phyloP scores from a whole-genome alignment of 1,140 invertebrate genomes.

The Papilio glaucus region DNA sequence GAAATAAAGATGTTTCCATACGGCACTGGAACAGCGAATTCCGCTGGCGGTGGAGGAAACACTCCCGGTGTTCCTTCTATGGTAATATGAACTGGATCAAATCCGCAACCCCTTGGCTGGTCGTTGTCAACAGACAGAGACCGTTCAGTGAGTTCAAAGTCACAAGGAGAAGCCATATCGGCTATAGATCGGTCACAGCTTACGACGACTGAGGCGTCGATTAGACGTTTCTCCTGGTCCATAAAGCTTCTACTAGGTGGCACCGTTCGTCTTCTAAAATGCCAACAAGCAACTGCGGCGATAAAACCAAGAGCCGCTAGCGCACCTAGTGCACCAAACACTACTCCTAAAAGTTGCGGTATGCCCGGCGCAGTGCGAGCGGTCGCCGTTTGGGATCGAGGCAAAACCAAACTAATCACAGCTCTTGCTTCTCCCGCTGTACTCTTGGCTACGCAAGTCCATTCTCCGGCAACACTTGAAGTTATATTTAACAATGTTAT shows the following conservation, averaged over 20 bases:
- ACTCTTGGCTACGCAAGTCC: slow-evolving; percentile 79
- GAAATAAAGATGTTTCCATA: slow-evolving; percentile 83
- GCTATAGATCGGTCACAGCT: slow-evolving; percentile 86
- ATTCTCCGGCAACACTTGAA: slow-evolving; percentile 78
- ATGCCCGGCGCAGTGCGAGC: slow-evolving; percentile 76
- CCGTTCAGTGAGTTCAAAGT: slow-evolving; percentile 84
- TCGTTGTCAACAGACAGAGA: slow-evolving; percentile 71
- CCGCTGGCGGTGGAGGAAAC: slow-evolving; percentile 79
- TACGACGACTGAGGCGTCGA: slow-evolving; percentile 90
- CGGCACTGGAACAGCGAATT: slow-evolving; percentile 77
- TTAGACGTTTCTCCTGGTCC: slow-evolving; percentile 92
- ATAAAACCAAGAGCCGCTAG: slow-evolving; percentile 73
- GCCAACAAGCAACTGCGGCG: slow-evolving; percentile 73
- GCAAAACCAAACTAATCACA: slow-evolving; percentile 76
- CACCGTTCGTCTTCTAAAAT: slow-evolving; percentile 82
- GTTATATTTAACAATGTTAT: slow-evolving; percentile 79
- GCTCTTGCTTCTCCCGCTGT: slow-evolving; percentile 72
- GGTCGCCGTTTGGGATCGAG: slow-evolving; percentile 71
- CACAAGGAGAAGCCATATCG: slow-evolving; percentile 83
- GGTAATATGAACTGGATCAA: slow-evolving; percentile 87
- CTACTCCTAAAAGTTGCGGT: slow-evolving; percentile 77
- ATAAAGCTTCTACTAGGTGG: slow-evolving; percentile 90
- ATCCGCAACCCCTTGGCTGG: slow-evolving; percentile 68
- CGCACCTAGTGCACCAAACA: slow-evolving; percentile 75
- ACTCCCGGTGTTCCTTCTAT: slow-evolving; percentile 87